phyloP scores from a whole-genome alignment of 2,797 vertebrate genomes.

The Prionace glauca region DNA sequence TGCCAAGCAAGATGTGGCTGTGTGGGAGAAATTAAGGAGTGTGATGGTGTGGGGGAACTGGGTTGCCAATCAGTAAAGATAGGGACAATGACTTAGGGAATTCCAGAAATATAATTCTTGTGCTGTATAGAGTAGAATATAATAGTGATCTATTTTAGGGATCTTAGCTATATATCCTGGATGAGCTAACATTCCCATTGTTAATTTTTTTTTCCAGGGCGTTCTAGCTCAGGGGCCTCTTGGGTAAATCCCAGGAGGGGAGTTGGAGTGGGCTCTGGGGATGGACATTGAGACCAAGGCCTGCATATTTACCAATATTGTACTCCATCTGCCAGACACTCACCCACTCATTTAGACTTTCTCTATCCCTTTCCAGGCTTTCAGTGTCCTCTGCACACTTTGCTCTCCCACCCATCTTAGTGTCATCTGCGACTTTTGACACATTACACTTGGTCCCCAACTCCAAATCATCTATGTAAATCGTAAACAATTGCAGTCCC shows the following conservation, averaged over 20 bases:
- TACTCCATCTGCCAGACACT: no score
- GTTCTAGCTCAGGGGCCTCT: no score
- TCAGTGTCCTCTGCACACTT: no score
- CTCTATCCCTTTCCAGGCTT: no score
- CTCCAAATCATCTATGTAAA: no score
- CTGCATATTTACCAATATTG: not conserved
- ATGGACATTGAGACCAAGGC: not conserved
- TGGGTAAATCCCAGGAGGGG: not conserved
- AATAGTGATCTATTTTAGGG: not conserved
- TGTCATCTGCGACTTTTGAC: no score
- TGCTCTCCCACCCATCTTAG: no score
- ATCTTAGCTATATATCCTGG: not conserved
- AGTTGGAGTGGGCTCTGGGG: not conserved
- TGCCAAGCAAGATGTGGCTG: not conserved
- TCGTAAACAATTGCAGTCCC: not conserved
- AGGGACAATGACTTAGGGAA: no score
- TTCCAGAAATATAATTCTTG: not conserved
- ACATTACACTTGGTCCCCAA: no score
- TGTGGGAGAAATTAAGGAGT: not conserved
- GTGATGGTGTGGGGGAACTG: not conserved
- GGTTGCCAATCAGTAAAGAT: not conserved
- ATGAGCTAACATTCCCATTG: not conserved
- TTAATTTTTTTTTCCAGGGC: not conserved
- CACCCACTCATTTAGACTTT: no score
- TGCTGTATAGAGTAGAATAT: not conserved